phyloP scores from a whole-genome alignment of 2,888 invertebrate species.

The Acrobasis suavella region DNA sequence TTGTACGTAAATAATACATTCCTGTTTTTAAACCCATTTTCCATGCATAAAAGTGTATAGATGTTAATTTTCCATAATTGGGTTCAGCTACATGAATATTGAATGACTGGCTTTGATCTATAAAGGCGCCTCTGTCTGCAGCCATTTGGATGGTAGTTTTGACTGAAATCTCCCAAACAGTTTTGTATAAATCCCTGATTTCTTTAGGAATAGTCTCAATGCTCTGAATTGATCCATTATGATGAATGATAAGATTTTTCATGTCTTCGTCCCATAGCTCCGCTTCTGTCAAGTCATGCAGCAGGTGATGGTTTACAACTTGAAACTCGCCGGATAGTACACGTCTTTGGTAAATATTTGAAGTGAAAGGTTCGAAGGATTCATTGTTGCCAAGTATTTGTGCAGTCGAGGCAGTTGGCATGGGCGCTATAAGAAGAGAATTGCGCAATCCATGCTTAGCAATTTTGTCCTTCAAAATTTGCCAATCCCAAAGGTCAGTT shows the following conservation, averaged over 20 bases:
- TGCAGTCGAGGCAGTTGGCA: slow-evolving; percentile 99
- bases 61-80: slow-evolving; percentile 95
- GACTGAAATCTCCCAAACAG: slow-evolving; percentile 98
- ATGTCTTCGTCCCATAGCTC: slow-evolving; percentile 97
- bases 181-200: slow-evolving; percentile 94
- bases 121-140: slow-evolving; percentile 98
- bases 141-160: slow-evolving; percentile 97
- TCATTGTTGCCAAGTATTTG: slow-evolving; percentile 99
- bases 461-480: slow-evolving; percentile 90
- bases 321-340: slow-evolving; percentile 98
- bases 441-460: slow-evolving; percentile 95
- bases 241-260: slow-evolving; percentile 96
- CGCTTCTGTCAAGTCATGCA: slow-evolving; percentile 95
- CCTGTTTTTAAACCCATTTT: slow-evolving; percentile 98
- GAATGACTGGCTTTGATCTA: slow-evolving; percentile 99
- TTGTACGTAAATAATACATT: slow-evolving; percentile 98
- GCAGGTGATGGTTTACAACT: slow-evolving; percentile 97
- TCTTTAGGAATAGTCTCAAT: slow-evolving; percentile 92
- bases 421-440: slow-evolving; percentile 96
- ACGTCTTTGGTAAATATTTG: slow-evolving; percentile 96
- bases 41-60: slow-evolving; percentile 99
- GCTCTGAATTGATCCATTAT: slow-evolving; percentile 95
- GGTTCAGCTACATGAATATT: slow-evolving; percentile 98
- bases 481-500: slow-evolving; percentile 95
- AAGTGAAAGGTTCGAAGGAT: slow-evolving; percentile 98